phyloP scores from a whole-genome alignment of 1,140 invertebrate genomes.

The Temnothorax nylanderi region DNA sequence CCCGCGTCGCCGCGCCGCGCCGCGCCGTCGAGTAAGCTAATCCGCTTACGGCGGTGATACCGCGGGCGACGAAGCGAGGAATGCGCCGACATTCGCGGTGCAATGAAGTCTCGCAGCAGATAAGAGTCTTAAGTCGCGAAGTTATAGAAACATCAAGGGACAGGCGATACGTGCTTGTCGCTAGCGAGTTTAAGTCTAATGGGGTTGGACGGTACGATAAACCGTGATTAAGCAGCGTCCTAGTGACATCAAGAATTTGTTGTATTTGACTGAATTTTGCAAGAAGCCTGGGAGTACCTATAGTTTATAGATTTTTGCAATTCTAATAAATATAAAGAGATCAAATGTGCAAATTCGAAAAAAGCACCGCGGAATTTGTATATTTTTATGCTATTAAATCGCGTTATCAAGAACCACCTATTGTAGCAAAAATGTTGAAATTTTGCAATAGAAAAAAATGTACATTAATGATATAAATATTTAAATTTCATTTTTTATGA shows the following conservation, averaged over 20 bases:
- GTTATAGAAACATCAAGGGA: slow-evolving; percentile 70
- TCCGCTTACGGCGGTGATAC: slow-evolving; percentile 73
- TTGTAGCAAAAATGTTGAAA: not conserved
- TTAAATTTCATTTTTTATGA: slow-evolving; percentile 10
- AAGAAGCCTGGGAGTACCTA: not conserved
- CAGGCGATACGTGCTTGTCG: not conserved
- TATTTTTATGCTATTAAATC: not conserved
- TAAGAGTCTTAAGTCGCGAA: slow-evolving; percentile 56
- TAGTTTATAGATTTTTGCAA: not conserved
- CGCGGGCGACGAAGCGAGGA: slow-evolving; percentile 29
- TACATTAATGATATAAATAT: slow-evolving; percentile 5
- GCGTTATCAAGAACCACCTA: not conserved
- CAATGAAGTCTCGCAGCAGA: slow-evolving; percentile 39
- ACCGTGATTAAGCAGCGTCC: not conserved
- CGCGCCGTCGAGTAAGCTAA: slow-evolving; percentile 64
- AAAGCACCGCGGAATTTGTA: not conserved
- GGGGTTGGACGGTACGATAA: not conserved
- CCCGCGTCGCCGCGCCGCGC: no score
- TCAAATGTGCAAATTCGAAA: not conserved
- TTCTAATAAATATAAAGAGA: not conserved
- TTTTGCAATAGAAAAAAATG: not conserved
- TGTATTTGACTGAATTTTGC: not conserved
- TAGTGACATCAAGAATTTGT: slow-evolving; percentile 41
- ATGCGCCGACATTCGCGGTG: slow-evolving; percentile 19
- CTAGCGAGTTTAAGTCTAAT: slow-evolving; percentile 35